These are phyloP conservation scores for Anastrepha ludens DNA, from an alignment of 1,140 invertebrate genomes.

Conservation along the genomic window DNA sequence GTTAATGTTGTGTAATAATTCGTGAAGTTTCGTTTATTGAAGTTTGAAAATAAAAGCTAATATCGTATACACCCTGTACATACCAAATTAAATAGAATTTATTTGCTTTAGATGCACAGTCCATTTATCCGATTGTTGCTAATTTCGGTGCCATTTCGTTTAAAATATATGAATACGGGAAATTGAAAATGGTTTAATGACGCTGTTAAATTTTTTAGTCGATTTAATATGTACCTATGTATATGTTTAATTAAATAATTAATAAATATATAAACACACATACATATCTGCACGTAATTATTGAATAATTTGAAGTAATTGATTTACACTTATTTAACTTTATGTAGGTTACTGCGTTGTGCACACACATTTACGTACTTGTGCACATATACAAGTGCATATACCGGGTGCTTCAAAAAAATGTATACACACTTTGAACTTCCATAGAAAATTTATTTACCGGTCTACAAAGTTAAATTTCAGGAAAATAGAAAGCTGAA, in stretches of 20 bases:
- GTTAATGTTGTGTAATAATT: no score
- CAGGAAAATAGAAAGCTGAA: no score
- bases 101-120: slow-evolving; percentile 5
- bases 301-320: slow-evolving; percentile 29
- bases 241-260: slow-evolving; percentile 17
- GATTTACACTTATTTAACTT: neutral
- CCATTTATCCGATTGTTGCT: slow-evolving; percentile 34
- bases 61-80: no score
- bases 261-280: neutral
- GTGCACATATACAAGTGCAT: no score
- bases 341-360: neutral
- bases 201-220: neutral
- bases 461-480: no score
- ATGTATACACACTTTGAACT: no score
- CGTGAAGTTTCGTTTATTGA: no score
- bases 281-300: neutral
- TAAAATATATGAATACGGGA: neutral
- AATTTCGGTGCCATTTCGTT: slow-evolving; percentile 32
- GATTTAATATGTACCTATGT: neutral
- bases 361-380: no score
- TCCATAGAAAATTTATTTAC: no score
- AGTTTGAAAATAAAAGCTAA: no score
- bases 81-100: slow-evolving; percentile 9
- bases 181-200: slow-evolving; percentile 18
- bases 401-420: no score